A percentile compares a stretch with the other conserved stretches of the same genome.
phyloP scores from a whole-genome alignment of 1,140 invertebrate species.

The Parapsyche elsis region DNA sequence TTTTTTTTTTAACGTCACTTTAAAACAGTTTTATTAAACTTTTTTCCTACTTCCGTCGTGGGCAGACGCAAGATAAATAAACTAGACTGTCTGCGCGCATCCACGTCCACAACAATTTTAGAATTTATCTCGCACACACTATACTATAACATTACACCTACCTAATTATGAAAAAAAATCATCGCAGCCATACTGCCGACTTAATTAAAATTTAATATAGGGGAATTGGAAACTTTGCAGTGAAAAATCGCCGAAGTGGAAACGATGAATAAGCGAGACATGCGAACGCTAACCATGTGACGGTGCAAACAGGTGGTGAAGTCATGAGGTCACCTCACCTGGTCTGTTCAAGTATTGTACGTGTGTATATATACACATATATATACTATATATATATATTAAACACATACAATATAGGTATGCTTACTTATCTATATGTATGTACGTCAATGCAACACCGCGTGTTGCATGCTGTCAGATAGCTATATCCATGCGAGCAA shows the following conservation, averaged over 20 bases:
- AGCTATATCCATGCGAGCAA: too few species aligned
- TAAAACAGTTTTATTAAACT: not conserved
- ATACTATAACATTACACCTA: too few species aligned
- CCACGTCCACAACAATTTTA: not conserved
- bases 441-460: too few species aligned
- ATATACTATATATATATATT: too few species aligned
- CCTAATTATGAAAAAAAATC: too few species aligned
- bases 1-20: not conserved
- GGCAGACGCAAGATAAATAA: not conserved
- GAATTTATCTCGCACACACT: not conserved
- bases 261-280: not conserved
- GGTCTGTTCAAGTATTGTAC: not conserved
- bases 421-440: too few species aligned
- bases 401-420: too few species aligned
- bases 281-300: not conserved
- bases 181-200: not conserved
- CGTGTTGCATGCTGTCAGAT: too few species aligned
- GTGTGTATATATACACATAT: too few species aligned
- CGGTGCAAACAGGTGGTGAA: constrained; percentile 30
- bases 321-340: constrained; percentile 28
- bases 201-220: too few species aligned
- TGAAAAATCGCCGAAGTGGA: not conserved
- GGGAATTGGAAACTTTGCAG: not conserved
- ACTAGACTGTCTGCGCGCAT: not conserved
- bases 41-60: constrained; percentile 2